Conservation (phyloP, 2,113 vertebrate species). For the Rhombomys opimus region DNA sequence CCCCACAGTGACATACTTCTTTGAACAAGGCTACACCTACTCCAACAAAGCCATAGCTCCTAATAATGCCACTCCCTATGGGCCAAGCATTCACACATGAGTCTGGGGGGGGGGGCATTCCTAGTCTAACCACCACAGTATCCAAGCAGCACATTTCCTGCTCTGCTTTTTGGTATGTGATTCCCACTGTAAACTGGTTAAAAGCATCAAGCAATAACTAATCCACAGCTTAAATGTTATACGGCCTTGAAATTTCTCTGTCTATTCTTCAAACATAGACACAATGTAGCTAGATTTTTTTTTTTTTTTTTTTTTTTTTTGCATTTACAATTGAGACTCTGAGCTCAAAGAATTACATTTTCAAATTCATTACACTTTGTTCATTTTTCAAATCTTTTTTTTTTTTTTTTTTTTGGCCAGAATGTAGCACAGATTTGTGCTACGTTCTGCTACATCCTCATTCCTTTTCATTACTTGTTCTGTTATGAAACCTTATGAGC, state of each 20-base stretch:
- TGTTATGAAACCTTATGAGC: background rate
- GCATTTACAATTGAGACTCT: conserved; percentile 24
- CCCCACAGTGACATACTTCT: too few species aligned
- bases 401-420: too few species aligned
- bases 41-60: too few species aligned
- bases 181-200: background rate
- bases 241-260: background rate
- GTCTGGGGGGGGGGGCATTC: too few species aligned
- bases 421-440: too few species aligned
- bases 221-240: background rate
- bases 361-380: background rate
- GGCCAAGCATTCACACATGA: too few species aligned
- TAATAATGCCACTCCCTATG: too few species aligned
- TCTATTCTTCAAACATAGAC: background rate
- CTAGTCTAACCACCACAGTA: too few species aligned
- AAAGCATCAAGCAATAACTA: background rate
- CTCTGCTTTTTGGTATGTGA: background rate
- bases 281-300: background rate
- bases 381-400: background rate
- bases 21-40: too few species aligned
- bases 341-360: conserved; percentile 17
- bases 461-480: background rate
- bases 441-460: background rate
- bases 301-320: too few species aligned
- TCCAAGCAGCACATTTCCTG: background rate